Base-by-base conservation (phyloP, 2,888 invertebrate genomes). In the Coelinius sp. region DNA sequence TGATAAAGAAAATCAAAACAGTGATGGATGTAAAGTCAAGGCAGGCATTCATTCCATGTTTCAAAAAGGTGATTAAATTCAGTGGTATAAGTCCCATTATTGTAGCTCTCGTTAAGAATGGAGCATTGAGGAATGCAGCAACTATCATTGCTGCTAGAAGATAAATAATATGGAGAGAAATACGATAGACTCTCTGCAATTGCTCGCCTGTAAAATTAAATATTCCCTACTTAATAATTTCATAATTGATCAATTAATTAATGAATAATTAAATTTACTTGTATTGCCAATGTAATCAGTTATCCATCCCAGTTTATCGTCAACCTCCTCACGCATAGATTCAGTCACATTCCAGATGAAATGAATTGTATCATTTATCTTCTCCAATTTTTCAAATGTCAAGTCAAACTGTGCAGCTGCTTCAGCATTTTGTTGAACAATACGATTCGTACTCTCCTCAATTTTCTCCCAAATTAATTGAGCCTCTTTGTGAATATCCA, bases 401-500 rank as follows among this genome's bases (percentile, higher is more conserved):
- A 86, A 82, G 73, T 89, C 85, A 75, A 90, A 91, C 74, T 90
- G 90, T 3, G 80, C 76, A 25, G 88, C 85, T 12, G 90, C 89
- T 73, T 88, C 83, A 75, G 88, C 85, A 73, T 89, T 90, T 78
- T 90, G 90, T 25, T 83, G 78, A 24, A 90, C 77, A 25, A 91
- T 87, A 52, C 89, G 82, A 72, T 85, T 79, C 6, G 86, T 85
- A 63, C 85, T 86, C 1, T 75, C 71, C 73, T 87, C 91, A 59
- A 92, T 90, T 84, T 90, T 90, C 12, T 89, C 83, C 86, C 91
- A 91, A 72, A 92, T 90, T 44, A 87, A 82, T 73, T 89, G 87
- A 0, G 91, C 89, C 80, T 90, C 90, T 56, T 88, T 83, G 76
- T 91, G 90, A 77, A 92, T 90, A 22, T 83, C 82, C 14, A 88